Percentiles rank a stretch among this genome's conserved stretches.
Conservation (phyloP, 2,888 invertebrate species). For the Yponomeuta evonymella region DNA sequence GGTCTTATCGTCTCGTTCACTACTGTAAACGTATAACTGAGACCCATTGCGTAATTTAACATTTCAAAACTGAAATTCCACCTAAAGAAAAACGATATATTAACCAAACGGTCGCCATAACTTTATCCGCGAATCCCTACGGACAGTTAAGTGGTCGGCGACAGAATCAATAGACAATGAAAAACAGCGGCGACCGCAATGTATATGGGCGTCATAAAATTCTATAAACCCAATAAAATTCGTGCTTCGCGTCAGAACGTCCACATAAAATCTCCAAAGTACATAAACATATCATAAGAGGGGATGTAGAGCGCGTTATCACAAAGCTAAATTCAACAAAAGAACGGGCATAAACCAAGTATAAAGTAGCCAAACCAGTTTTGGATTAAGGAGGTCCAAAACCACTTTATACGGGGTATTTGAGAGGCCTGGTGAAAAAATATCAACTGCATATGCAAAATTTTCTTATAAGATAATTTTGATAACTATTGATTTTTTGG, state of each 20-base stretch:
- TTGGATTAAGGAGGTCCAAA: too few species aligned
- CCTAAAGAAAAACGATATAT: background rate
- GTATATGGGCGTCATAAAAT: slow-evolving; percentile 68
- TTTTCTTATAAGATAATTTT: too few species aligned
- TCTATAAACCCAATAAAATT: slow-evolving; percentile 75
- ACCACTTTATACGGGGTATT: too few species aligned
- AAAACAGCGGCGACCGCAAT: slow-evolving; percentile 67
- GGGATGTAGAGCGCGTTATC: slow-evolving; percentile 61
- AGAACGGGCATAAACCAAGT: background rate
- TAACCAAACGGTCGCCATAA: slow-evolving; percentile 1
- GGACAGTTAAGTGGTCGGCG: slow-evolving; percentile 41
- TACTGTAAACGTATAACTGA: too few species aligned
- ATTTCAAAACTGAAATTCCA: background rate
- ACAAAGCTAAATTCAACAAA: slow-evolving; percentile 28
- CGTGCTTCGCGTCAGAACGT: slow-evolving; percentile 72
- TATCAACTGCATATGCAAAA: too few species aligned
- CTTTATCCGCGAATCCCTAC: slow-evolving; percentile 24
- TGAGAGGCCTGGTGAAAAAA: too few species aligned
- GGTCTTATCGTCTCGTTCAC: too few species aligned
- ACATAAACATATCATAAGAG: slow-evolving; percentile 76
- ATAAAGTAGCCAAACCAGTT: too few species aligned
- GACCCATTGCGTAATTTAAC: too few species aligned
- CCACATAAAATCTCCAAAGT: slow-evolving; percentile 74
- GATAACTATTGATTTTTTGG: too few species aligned
- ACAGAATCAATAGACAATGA: slow-evolving; percentile 72